Evolutionary conservation across 2,113 vertebrate genomes (phyloP).

Genomic region (Neodon shergylaensis): DNA sequence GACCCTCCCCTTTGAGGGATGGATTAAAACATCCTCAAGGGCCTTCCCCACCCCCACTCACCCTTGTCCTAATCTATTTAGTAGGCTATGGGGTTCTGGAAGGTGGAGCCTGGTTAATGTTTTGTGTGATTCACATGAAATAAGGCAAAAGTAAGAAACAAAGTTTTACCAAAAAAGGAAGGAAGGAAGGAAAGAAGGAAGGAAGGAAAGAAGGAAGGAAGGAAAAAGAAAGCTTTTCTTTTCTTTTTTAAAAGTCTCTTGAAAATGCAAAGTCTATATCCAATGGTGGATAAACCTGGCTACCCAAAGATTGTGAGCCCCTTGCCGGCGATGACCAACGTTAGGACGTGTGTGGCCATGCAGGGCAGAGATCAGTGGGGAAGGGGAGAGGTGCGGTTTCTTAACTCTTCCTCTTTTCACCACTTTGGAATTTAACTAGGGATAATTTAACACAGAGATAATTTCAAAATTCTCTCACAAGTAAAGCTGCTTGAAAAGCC

Average conservation of each 20-base stretch:
- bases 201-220: too few species aligned
- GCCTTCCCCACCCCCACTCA: neutral
- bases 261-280: conserved; percentile 8
- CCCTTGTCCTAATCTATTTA: neutral
- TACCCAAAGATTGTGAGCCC: neutral
- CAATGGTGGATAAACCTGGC: neutral
- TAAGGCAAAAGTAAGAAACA: neutral
- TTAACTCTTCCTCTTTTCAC: neutral
- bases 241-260: neutral
- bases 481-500: neutral
- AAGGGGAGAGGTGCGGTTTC: neutral
- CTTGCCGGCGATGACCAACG: accelerated
- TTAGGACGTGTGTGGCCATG: too few species aligned
- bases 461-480: neutral
- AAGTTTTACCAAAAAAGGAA: neutral
- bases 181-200: too few species aligned
- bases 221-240: neutral
- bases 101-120: neutral
- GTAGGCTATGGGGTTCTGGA: neutral
- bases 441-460: neutral
- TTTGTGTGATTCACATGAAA: conserved; percentile 27
- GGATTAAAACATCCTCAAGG: neutral
- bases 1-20: neutral
- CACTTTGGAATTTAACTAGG: neutral
- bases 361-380: neutral